A percentile compares a stretch with the other conserved stretches of the same genome.
phyloP scores from a whole-genome alignment of 2,797 vertebrate genomes.

The Phoebastria nigripes region DNA sequence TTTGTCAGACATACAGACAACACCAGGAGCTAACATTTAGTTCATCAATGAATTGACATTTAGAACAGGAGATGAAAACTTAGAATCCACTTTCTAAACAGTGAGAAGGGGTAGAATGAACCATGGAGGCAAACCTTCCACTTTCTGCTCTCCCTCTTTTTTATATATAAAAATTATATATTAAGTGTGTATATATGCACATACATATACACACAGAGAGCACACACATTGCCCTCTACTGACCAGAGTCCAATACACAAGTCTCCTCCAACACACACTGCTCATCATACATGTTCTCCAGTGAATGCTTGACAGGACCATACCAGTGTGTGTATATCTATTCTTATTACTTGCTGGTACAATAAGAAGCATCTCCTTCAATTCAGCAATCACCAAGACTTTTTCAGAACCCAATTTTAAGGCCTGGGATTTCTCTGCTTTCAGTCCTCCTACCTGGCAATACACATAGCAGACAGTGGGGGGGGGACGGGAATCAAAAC shows the following conservation, averaged over 20 bases:
- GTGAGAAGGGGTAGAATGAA: neutral
- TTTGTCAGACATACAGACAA: neutral
- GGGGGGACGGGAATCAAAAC: neutral
- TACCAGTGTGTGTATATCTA: fast-evolving
- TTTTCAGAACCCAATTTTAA: neutral
- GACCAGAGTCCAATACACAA: neutral
- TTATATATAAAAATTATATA: neutral
- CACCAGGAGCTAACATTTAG: neutral
- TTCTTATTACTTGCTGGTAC: neutral
- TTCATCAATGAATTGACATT: neutral
- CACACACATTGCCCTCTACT: slow-evolving; percentile 22
- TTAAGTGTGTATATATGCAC: neutral
- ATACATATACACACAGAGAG: neutral
- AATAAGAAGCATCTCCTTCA: neutral
- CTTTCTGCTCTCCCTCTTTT: neutral
- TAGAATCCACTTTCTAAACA: neutral
- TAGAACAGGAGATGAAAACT: neutral
- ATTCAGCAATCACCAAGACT: neutral
- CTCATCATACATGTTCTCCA: neutral
- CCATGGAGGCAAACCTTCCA: neutral
- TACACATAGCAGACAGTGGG: neutral
- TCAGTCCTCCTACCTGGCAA: neutral
- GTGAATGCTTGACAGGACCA: fast-evolving
- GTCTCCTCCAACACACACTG: neutral
- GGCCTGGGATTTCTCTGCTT: neutral